Conservation (phyloP, 2,888 invertebrate species). For the Melinopterus prodromus region DNA sequence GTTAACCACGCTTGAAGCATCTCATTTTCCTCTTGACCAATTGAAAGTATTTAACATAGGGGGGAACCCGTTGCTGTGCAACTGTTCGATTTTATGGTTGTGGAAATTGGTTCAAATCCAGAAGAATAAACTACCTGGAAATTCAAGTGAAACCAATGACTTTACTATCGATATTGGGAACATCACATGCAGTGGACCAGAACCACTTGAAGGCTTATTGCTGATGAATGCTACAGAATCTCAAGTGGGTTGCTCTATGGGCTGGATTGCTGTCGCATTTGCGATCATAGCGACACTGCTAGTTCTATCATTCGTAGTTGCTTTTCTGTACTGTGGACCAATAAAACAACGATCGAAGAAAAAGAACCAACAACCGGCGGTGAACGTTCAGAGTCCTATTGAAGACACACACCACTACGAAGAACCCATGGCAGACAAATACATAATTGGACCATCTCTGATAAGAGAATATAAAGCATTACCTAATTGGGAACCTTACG, state of each 20-base stretch:
- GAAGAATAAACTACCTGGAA: conserved; percentile 40
- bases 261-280: conserved; percentile 68
- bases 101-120: conserved; percentile 72
- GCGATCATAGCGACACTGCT: conserved; percentile 54
- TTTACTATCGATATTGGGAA: conserved; percentile 66
- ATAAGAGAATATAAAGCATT: conserved; percentile 56
- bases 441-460: conserved; percentile 53
- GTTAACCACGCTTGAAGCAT: conserved; percentile 77
- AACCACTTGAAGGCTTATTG: conserved; percentile 63
- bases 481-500: conserved; percentile 57
- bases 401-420: conserved; percentile 48
- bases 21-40: conserved; percentile 84
- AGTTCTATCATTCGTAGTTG: conserved; percentile 51
- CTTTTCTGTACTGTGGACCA: conserved; percentile 55
- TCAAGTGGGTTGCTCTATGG: conserved; percentile 69
- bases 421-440: conserved; percentile 52
- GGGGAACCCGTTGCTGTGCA: conserved; percentile 86
- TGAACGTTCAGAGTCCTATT: conserved; percentile 40
- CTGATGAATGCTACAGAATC: conserved; percentile 69
- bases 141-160: conserved; percentile 52
- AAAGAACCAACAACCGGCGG: conserved; percentile 36
- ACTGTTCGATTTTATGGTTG: conserved; percentile 87
- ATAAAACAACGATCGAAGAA: conserved; percentile 48
- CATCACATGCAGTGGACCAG: conserved; percentile 68
- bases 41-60: conserved; percentile 77